phyloP scores from a whole-genome alignment of 1,140 invertebrate genomes.

The Zaprionus tsacasi region DNA sequence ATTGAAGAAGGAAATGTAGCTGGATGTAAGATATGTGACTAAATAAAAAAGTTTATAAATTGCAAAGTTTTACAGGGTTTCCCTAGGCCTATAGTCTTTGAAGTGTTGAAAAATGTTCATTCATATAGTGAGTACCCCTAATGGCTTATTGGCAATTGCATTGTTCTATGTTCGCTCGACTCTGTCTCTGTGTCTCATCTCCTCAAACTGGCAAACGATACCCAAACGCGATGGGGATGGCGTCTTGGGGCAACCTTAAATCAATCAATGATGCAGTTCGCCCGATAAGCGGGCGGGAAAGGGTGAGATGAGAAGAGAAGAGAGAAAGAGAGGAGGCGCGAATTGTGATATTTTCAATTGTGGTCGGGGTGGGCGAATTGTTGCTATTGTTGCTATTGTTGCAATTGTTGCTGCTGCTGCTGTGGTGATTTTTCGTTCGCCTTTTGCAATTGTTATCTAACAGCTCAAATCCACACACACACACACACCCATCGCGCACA shows the following conservation, averaged over 20 bases:
- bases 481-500: neutral
- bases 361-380: neutral
- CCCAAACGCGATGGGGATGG: slow-evolving; percentile 32
- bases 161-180: slow-evolving; percentile 5
- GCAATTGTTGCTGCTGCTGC: slow-evolving; percentile 28
- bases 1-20: no score
- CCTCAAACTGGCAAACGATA: slow-evolving; percentile 65
- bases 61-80: no score
- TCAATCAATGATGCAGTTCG: slow-evolving; percentile 69
- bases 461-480: slow-evolving; percentile 22
- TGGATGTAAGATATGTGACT: no score
- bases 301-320: neutral
- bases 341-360: slow-evolving; percentile 37
- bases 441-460: slow-evolving; percentile 54
- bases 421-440: slow-evolving; percentile 39
- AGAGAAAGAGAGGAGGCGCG: neutral
- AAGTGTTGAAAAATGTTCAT: neutral
- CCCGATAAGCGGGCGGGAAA: slow-evolving; percentile 56
- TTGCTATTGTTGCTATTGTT: slow-evolving; percentile 22
- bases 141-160: slow-evolving; percentile 37
- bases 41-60: no score
- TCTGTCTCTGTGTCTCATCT: slow-evolving; percentile 14
- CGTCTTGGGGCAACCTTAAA: slow-evolving; percentile 78
- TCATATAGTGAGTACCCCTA: slow-evolving; percentile 29
- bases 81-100: neutral